Evolutionary conservation across 2,797 vertebrate species (phyloP), one percentile per base, ranked within the genome.

Genomic region (Danionella dracula): DNA sequence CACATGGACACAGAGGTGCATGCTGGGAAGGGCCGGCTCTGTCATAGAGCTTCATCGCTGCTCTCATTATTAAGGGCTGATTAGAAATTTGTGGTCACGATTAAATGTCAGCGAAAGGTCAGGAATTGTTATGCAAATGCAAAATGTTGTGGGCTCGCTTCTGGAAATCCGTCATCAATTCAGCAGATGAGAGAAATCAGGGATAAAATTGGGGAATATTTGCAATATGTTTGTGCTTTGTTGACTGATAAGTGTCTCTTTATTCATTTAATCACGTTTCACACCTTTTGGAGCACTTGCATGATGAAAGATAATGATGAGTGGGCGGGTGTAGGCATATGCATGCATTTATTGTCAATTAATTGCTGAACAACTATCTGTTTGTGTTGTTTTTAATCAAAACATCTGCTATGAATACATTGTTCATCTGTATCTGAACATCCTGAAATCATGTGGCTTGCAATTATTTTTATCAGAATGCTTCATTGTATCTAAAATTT

Each of bases 51-150:
- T 82, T 86, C 83, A 87, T 85, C 84, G 84, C 79, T 76, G 78
- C 75, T 85, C 82, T 88, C 81, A 82, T 87, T 88, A 88, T 85
- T 83, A 76, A 67, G 71, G 73, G 55, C 84, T 84, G 84, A 88
- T 87, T 88, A 82, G 80, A 87, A 84, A 70, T 87, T 85, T 85
- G 84, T 78, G 75, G 79, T 75, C 77, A 80, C 83, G 82, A 85
- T 83, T 88, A 87, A 89, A 87, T 90, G 88, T 86, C 87, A 89
- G 69, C 66, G 77, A 88, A 88, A 89, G 86, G 86, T 81, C 86
- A 89, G 49, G 78, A 76, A 85, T 86, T 88, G 84, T 89, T 85
- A 87, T 88, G 84, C 82, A 88, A 86, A 89, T 87, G 78, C 76
- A 82, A 80, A 83, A 79, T 70, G 81, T 71, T 81, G 75, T 84